Evolutionary conservation across 2,113 vertebrate genomes (phyloP).

Genomic region (Aptenodytes forsteri): DNA sequence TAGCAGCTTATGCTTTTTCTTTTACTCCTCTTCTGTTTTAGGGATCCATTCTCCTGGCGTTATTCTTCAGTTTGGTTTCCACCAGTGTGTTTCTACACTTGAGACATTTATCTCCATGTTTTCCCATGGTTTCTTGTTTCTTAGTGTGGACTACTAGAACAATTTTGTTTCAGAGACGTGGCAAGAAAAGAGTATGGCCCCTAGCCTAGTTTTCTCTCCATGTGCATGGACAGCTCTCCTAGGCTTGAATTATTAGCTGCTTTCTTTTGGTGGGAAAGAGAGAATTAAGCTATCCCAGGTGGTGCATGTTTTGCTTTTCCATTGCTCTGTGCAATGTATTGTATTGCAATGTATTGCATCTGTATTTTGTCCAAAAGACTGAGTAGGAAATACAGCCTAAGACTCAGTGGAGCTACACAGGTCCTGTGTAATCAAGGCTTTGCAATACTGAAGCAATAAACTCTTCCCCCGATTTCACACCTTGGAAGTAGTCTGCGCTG

Average conservation of each 20-base stretch:
- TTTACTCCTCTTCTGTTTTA: not conserved
- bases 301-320: not conserved
- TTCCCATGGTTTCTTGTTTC: not conserved
- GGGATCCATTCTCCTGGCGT: not conserved
- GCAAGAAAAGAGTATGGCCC: not conserved
- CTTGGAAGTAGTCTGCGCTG: not conserved
- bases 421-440: not conserved
- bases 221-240: not conserved
- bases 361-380: not conserved
- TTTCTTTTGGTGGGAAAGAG: not conserved
- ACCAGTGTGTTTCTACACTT: not conserved
- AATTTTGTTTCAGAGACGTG: not conserved
- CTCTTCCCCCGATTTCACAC: not conserved
- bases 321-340: not conserved
- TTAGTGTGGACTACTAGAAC: not conserved
- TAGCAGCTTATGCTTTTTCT: not conserved
- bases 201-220: not conserved
- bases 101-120: not conserved
- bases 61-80: not conserved
- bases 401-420: not conserved
- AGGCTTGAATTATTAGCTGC: not conserved
- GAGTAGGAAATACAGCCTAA: not conserved
- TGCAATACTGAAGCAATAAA: not conserved
- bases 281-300: not conserved
- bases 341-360: too few relatives aligned